A percentile compares a stretch with the other conserved stretches of the same genome.
Conservation (phyloP, 1,140 invertebrate species). For the Laupala kohalensis region DNA sequence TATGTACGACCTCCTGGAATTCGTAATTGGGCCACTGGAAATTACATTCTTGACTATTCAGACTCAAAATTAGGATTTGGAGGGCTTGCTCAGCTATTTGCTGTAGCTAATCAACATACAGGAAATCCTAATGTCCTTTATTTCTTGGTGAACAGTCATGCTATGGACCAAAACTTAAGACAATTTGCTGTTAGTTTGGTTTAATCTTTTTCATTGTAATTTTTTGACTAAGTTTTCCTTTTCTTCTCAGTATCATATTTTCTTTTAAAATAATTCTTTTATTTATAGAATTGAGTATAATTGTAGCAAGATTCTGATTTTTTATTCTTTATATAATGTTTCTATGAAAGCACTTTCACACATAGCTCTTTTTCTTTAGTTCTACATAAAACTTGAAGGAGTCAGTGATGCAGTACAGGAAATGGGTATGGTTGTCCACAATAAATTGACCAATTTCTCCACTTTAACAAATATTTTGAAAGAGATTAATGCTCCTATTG, state of each 20-base stretch:
- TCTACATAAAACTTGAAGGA: slow-evolving; percentile 43
- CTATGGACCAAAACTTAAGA: slow-evolving; percentile 37
- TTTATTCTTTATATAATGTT: no score
- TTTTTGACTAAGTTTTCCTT: slow-evolving; percentile 4
- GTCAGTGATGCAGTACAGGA: slow-evolving; percentile 22
- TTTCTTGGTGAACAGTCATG: slow-evolving; percentile 42
- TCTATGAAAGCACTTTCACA: no score
- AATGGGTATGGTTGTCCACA: slow-evolving; percentile 23
- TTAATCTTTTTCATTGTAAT: no score
- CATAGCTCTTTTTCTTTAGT: slow-evolving; percentile 25
- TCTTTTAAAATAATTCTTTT: neutral
- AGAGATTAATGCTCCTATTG: neutral
- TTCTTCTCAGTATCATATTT: neutral
- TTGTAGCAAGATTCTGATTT: neutral
- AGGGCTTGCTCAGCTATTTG: slow-evolving; percentile 38
- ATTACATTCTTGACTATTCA: slow-evolving; percentile 48
- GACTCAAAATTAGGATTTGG: slow-evolving; percentile 43
- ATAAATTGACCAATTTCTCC: neutral
- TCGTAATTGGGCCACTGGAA: slow-evolving; percentile 42
- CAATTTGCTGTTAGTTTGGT: slow-evolving; percentile 34
- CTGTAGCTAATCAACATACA: slow-evolving; percentile 43
- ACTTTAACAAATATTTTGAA: neutral
- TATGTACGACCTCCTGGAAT: slow-evolving; percentile 34
- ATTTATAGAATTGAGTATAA: neutral
- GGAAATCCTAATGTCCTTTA: slow-evolving; percentile 44